phyloP scores from a whole-genome alignment of 1,140 invertebrate species.

The Nomia melanderi region DNA sequence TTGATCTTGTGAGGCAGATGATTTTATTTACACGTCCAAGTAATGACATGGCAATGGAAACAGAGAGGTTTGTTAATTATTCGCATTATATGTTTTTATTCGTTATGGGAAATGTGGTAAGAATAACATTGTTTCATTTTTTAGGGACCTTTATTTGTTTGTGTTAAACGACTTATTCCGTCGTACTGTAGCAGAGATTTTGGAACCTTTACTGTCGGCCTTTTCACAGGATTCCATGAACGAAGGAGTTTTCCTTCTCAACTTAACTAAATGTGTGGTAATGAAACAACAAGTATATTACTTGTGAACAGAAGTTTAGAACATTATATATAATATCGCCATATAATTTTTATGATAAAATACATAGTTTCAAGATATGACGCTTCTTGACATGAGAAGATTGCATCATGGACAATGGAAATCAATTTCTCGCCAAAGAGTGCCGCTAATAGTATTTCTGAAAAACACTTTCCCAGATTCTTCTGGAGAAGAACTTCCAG shows the following conservation, averaged over 20 bases:
- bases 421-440: slow-evolving; percentile 61
- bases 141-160: slow-evolving; percentile 16
- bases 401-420: slow-evolving; percentile 58
- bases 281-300: slow-evolving; percentile 17
- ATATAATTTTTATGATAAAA: background rate
- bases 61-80: slow-evolving; percentile 44
- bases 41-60: slow-evolving; percentile 47
- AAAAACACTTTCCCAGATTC: slow-evolving; percentile 61
- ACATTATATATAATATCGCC: no score
- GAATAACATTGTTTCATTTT: slow-evolving; percentile 1
- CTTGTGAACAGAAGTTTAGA: background rate
- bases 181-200: slow-evolving; percentile 47
- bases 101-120: background rate
- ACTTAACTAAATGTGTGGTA: slow-evolving; percentile 66
- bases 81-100: background rate
- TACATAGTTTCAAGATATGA: slow-evolving; percentile 40
- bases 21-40: slow-evolving; percentile 27
- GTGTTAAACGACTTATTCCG: background rate
- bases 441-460: slow-evolving; percentile 66
- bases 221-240: slow-evolving; percentile 21
- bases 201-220: slow-evolving; percentile 13
- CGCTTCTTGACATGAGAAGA: slow-evolving; percentile 57
- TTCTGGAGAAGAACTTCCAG: slow-evolving; percentile 48
- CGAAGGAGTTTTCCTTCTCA: slow-evolving; percentile 60
- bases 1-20: slow-evolving; percentile 48